Conservation (phyloP, 2,797 vertebrate species). For the Euthynnus affinis region DNA sequence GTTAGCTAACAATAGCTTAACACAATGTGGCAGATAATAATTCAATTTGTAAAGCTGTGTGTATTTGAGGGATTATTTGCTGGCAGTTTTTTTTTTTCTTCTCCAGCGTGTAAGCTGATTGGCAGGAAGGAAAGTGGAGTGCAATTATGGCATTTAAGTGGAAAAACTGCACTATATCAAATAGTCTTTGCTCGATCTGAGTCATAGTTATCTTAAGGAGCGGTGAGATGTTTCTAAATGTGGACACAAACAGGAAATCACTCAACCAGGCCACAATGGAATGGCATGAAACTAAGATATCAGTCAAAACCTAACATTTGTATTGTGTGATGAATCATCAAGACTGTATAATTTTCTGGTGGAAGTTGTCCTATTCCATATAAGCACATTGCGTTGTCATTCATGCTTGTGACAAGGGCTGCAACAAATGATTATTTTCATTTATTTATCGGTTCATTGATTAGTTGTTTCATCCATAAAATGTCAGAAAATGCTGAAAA, state of each 20-base stretch:
- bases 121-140: slow-evolving; percentile 17
- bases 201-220: not conserved
- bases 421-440: too few species aligned
- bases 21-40: slow-evolving; percentile 2
- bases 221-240: slow-evolving; percentile 13
- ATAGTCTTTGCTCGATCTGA: slow-evolving; percentile 3
- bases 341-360: slow-evolving; percentile 26
- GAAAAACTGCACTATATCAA: slow-evolving; percentile 7
- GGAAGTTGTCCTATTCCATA: not conserved
- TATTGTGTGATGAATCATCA: slow-evolving; percentile 45
- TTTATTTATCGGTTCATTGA: not conserved
- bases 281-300: slow-evolving; percentile 18
- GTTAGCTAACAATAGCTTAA: not conserved
- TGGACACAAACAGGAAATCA: slow-evolving; percentile 23
- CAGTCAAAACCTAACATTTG: slow-evolving; percentile 19
- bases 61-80: slow-evolving; percentile 25
- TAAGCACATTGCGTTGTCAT: too few species aligned
- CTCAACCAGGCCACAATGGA: slow-evolving; percentile 21
- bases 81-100: slow-evolving; percentile 8
- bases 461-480: too few species aligned
- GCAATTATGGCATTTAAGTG: not conserved
- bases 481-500: too few species aligned
- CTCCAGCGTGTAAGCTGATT: slow-evolving; percentile 7
- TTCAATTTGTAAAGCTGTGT: slow-evolving; percentile 16
- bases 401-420: too few species aligned